A percentile compares a stretch with the other conserved stretches of the same genome.
phyloP scores from a whole-genome alignment of 2,888 invertebrate genomes.

The Hybos culiciformis region DNA sequence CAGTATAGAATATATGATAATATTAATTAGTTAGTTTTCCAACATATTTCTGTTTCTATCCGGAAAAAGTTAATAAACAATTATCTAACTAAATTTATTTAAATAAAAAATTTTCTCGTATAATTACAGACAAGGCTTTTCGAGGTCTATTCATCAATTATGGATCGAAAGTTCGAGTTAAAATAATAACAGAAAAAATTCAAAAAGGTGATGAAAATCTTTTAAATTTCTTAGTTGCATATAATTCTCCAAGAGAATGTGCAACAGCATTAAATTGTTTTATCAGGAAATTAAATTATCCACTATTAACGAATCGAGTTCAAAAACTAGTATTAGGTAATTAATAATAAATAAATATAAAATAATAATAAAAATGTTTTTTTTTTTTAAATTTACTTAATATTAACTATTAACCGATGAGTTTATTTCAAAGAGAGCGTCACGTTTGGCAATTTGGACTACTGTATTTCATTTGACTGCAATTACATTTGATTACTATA shows the following conservation, averaged over 20 bases:
- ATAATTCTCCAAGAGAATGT: constrained; percentile 12
- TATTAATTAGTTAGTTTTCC: too few species aligned
- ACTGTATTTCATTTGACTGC: too few species aligned
- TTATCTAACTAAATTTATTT: too few species aligned
- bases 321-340: constrained; percentile 11
- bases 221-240: constrained; percentile 7
- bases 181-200: constrained; percentile 11
- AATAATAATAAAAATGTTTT: not conserved
- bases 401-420: too few species aligned
- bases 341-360: not conserved
- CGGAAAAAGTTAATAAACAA: too few species aligned
- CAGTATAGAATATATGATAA: too few species aligned
- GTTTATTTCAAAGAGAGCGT: too few species aligned
- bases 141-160: constrained; percentile 12
- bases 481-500: too few species aligned
- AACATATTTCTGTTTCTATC: too few species aligned
- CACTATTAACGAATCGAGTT: constrained; percentile 11
- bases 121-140: constrained; percentile 6
- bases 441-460: too few species aligned
- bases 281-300: constrained; percentile 8
- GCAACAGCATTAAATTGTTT: constrained; percentile 12
- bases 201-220: constrained; percentile 10
- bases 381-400: not conserved
- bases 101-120: too few species aligned
- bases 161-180: constrained; percentile 10